A percentile compares a stretch with the other conserved stretches of the same genome.
Conservation (phyloP, 1,140 invertebrate species). For the Cephus cinctus region DNA sequence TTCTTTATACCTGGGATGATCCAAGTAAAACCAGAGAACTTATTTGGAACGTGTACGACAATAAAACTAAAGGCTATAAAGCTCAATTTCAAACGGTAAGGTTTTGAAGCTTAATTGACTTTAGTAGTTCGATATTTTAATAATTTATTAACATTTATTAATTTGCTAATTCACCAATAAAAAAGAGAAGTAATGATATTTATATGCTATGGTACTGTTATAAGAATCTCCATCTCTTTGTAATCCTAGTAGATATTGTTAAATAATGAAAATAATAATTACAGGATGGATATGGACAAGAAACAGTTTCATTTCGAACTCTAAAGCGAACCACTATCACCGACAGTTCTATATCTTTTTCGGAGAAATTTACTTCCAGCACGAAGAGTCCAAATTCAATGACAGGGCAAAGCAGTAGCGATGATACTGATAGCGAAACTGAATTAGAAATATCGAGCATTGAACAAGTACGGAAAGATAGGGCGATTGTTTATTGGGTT, state of each 20-base stretch:
- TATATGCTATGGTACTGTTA: too few species aligned
- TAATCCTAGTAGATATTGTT: too few species aligned
- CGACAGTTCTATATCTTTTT: constrained; percentile 35
- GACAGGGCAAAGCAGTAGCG: constrained; percentile 29
- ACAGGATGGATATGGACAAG: constrained; percentile 66
- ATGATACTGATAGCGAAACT: constrained; percentile 36
- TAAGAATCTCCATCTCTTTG: too few species aligned
- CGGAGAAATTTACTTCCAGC: constrained; percentile 13
- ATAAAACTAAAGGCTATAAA: constrained; percentile 70
- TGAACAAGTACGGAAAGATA: constrained; percentile 55
- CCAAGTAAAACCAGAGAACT: constrained; percentile 69
- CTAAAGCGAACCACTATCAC: constrained; percentile 55
- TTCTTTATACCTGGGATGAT: constrained; percentile 87
- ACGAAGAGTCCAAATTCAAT: constrained; percentile 18
- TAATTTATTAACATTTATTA: constrained; percentile 8
- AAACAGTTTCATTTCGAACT: constrained; percentile 67
- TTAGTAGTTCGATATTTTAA: constrained; percentile 6
- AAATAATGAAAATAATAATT: too few species aligned
- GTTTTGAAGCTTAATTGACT: not conserved
- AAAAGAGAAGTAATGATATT: too few species aligned
- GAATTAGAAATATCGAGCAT: constrained; percentile 27
- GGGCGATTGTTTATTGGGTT: constrained; percentile 78
- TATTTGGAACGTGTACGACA: constrained; percentile 82
- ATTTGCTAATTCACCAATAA: not conserved
- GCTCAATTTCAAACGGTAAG: constrained; percentile 71